Conservation (phyloP, 2,888 invertebrate species). For the Dascillus cervinus region DNA sequence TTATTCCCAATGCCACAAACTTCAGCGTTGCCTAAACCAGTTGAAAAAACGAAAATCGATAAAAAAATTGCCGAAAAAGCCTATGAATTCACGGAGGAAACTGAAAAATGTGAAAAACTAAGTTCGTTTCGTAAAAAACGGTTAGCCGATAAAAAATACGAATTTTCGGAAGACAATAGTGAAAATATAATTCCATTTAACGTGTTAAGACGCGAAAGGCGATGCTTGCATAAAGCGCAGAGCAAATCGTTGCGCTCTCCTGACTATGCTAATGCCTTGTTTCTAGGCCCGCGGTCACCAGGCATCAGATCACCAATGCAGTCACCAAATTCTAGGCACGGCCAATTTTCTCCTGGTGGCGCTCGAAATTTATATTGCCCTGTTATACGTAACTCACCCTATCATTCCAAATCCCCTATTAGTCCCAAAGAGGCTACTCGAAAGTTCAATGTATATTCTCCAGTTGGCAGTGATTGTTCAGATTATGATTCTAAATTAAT, state of each 20-base stretch:
- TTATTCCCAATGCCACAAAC: conserved; percentile 36
- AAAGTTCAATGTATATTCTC: conserved; percentile 41
- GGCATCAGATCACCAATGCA: conserved; percentile 38
- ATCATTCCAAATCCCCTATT: conserved; percentile 40
- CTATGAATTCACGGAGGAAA: conserved; percentile 79
- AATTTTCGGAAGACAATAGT: conserved; percentile 73
- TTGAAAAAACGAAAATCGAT: conserved; percentile 37
- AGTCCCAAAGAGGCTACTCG: conserved; percentile 36
- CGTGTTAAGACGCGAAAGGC: conserved; percentile 46
- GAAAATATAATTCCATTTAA: conserved; percentile 60
- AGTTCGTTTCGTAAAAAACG: conserved; percentile 77
- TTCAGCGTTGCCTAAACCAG: conserved; percentile 26
- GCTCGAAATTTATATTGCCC: conserved; percentile 35
- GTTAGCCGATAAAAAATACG: conserved; percentile 85
- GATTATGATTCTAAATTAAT: conserved; percentile 40
- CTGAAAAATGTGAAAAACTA: conserved; percentile 78
- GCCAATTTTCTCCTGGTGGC: conserved; percentile 37
- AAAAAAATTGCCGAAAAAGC: conserved; percentile 61
- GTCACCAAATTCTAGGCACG: conserved; percentile 39
- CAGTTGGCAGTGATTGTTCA: conserved; percentile 40
- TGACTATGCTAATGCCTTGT: conserved; percentile 33
- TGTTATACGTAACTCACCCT: conserved; percentile 34
- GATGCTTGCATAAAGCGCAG: conserved; percentile 33
- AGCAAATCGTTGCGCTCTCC: conserved; percentile 35
- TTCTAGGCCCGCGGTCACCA: conserved; percentile 38